Evolutionary conservation across 2,113 vertebrate genomes (phyloP).

Genomic region (Zosterops japonicus): DNA sequence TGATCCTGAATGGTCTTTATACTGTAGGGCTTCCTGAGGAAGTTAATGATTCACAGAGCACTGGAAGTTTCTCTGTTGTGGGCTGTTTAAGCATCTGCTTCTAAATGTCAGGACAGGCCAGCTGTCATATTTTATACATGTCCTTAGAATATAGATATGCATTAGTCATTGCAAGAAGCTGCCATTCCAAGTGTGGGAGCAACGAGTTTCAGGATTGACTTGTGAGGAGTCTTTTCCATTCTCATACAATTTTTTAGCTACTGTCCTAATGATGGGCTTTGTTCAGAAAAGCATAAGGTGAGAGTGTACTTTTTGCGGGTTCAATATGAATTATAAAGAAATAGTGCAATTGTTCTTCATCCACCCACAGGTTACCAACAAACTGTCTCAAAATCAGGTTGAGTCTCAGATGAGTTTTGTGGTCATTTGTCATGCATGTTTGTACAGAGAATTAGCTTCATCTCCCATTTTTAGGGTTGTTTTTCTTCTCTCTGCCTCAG

Average conservation of each 20-base stretch:
- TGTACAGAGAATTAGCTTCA: not conserved
- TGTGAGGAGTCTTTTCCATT: not conserved
- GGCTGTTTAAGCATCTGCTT: conserved; percentile 1
- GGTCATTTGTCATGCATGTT: not conserved
- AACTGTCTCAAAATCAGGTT: not conserved
- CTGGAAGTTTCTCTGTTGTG: not conserved
- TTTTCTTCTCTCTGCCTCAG: not conserved
- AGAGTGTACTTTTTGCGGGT: not conserved
- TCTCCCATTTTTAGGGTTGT: not conserved
- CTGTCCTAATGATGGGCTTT: not conserved
- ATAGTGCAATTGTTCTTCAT: not conserved
- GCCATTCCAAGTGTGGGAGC: not conserved
- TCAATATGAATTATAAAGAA: not conserved
- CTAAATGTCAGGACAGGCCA: conserved; percentile 23
- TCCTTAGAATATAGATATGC: not conserved
- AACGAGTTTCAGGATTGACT: not conserved
- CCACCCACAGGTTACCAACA: not conserved
- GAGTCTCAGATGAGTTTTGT: not conserved
- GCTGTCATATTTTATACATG: not conserved
- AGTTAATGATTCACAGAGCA: not conserved
- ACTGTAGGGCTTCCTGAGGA: not conserved
- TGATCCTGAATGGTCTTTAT: not conserved
- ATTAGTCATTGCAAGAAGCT: conserved; percentile 15
- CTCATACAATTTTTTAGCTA: not conserved
- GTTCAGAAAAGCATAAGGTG: not conserved